Evolutionary conservation across 2,113 vertebrate genomes (phyloP).

Genomic region (Callopanchax toddi): DNA sequence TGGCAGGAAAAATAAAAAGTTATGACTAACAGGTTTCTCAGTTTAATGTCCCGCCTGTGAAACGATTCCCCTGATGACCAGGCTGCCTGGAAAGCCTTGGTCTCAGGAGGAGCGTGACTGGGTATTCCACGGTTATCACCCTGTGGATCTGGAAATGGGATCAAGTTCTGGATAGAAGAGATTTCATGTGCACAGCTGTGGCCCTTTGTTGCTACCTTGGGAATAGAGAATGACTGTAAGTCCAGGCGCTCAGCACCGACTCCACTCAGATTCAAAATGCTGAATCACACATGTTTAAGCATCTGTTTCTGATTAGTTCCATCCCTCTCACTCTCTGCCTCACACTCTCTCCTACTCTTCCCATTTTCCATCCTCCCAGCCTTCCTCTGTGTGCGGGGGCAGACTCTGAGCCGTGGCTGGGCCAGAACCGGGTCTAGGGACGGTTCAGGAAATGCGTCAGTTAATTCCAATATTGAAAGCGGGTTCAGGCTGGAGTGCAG

Average conservation of each 20-base stretch:
- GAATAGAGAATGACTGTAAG: conserved; percentile 12
- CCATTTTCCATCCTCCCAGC: conserved; percentile 46
- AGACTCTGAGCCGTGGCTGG: conserved; percentile 45
- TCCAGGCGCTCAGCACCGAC: conserved; percentile 15
- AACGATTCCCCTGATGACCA: conserved; percentile 32
- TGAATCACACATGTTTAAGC: conserved; percentile 75
- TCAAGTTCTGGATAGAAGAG: conserved; percentile 18
- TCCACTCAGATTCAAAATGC: conserved; percentile 58
- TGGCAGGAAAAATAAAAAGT: conserved; percentile 10
- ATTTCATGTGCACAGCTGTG: conserved; percentile 25
- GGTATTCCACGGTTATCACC: conserved; percentile 50
- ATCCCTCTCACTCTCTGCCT: conserved; percentile 47
- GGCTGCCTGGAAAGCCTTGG: conserved; percentile 28
- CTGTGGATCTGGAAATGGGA: conserved; percentile 28
- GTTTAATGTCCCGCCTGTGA: conserved; percentile 41
- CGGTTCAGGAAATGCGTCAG: conserved; percentile 73
- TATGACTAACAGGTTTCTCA: conserved; percentile 48
- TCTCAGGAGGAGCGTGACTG: conserved; percentile 2
- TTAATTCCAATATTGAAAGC: conserved; percentile 64
- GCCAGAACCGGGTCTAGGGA: conserved; percentile 61
- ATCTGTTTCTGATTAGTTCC: conserved; percentile 81
- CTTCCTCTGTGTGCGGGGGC: conserved; percentile 66
- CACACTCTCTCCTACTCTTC: conserved; percentile 36
- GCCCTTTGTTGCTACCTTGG: conserved; percentile 25
- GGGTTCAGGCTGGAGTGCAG: conserved; percentile 46